phyloP scores from a whole-genome alignment of 2,888 invertebrate genomes.

The Aproaerema taeniolella region DNA sequence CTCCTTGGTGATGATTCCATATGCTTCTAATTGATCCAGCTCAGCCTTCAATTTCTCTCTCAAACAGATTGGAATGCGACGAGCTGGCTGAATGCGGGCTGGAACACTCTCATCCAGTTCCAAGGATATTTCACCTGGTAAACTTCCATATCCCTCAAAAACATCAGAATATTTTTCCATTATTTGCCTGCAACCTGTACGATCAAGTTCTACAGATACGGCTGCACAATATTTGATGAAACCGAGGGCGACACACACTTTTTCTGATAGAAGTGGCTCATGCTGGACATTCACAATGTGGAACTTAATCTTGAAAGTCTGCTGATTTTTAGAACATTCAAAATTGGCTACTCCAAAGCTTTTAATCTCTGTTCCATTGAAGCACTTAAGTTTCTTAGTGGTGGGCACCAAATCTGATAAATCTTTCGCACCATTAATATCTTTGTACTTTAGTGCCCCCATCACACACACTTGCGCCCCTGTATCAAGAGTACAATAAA shows the following conservation, averaged over 20 bases:
- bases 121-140: conserved; percentile 11
- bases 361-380: conserved; percentile 2
- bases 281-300: conserved; percentile 9
- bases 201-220: neutral
- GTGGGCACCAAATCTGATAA: neutral
- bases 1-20: conserved; percentile 14
- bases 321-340: neutral
- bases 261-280: conserved; percentile 10
- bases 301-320: conserved; percentile 6
- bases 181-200: no score
- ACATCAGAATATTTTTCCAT: conserved; percentile 13
- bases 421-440: neutral
- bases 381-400: neutral
- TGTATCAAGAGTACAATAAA: neutral
- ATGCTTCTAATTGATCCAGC: conserved; percentile 11
- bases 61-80: conserved; percentile 12
- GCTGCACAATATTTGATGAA: conserved; percentile 8
- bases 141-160: conserved; percentile 12
- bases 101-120: conserved; percentile 9
- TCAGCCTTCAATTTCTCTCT: conserved; percentile 11
- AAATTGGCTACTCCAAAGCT: conserved; percentile 5
- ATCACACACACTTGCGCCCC: neutral
- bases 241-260: conserved; percentile 6
- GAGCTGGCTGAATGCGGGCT: conserved; percentile 11
- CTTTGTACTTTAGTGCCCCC: neutral